Base-by-base conservation (phyloP, 2,797 vertebrate species). In the Triplophysa yarkandensis region DNA sequence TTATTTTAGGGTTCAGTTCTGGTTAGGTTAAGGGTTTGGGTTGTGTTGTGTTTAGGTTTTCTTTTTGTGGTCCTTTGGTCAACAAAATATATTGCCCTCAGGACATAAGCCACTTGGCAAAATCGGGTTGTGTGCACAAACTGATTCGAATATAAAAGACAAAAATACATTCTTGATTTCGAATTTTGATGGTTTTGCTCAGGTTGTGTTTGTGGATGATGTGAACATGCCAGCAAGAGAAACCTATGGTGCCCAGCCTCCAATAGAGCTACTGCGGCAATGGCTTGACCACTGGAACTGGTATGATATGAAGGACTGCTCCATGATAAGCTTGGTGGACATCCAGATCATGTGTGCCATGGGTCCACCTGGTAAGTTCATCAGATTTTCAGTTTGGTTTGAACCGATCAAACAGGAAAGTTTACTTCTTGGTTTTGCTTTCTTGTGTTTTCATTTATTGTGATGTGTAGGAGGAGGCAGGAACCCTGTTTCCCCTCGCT, bases 131-230 rank as follows among this genome's bases (percentile, higher is more conserved):
- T 39, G 36, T 34, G 23, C 17, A 28, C 52, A 28, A 39, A 50
- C 14, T 55, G 43, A 39, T 39, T 36, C 9, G 36, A 10, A 2
- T 36, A 36, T 11, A 39, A 39, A 11, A 10, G 36, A 39, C 36
- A 13, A 39, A 39, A 34, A 11, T 11, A 39, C 13, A 3, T 2
- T 39, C 36, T 39, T 39, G 36, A 36, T 36, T 3, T 7, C 19
- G 30, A 1, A 5, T 36, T 21, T 8, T n/a, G n/a, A 6, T 61
- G 4, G 13, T 10, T 43, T 25, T 70, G 7, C 52, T 30, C 81
- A 97, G 96, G 87, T 97, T 83, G 89, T 96, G 67, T 98, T 98
- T 91, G 94, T 96, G 80, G 95, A 97, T 80, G 96, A 98, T 68
- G 94, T 97, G 68, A 97, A 97, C 83, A 97, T 97, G 95, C 95